Base-by-base conservation (phyloP, 2,113 vertebrate genomes). In the human region DNA sequence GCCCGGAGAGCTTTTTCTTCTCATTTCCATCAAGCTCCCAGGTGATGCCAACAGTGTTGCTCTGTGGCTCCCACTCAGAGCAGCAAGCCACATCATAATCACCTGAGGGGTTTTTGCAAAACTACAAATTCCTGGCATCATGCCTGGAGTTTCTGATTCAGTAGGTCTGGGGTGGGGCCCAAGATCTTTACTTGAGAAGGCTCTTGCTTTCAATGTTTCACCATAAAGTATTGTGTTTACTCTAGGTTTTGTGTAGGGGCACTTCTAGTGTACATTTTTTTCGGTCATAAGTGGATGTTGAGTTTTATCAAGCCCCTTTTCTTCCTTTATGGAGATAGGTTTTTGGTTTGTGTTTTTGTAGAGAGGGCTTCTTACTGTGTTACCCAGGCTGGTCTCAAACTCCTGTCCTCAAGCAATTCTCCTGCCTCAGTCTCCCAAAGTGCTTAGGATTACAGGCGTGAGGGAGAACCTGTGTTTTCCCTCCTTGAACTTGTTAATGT, bases 71-170 rank as follows among this genome's bases (percentile, higher is more conserved):
- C 2, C 64, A 8, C 89, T 61, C 38, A 3, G 35, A 90, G 32
- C 88, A 73, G 72, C 66, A 38, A 90, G 61, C 40, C 1, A 17
- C 57, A 66, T 64, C 94, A 81, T 70, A 79, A 93, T 89, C 76
- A 91, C 89, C 61, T 81, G 78, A 75, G 55, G 57, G 52, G 17
- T 6, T 76, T 61, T 66, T 93, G 57, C 50, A 66, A 89, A 18
- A 22, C 14, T 6, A 12, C 61, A 40, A 8, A 16, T 86, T 95
- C 73, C 96, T 95, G 78, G 81, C 73, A 30, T 20, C 35, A 4
- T 22, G 52, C 73, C 81, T 89, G 82, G 59, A 89, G 85, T 85
- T 93, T 94, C 85, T 97, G 93, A 96, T 86, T 97, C 92, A 79
- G 32, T 66, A 93, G 52, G 23, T 91, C 38, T 85, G 35, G 90